Conservation (phyloP, 2,888 invertebrate species). For the Cephus rjabovi region DNA sequence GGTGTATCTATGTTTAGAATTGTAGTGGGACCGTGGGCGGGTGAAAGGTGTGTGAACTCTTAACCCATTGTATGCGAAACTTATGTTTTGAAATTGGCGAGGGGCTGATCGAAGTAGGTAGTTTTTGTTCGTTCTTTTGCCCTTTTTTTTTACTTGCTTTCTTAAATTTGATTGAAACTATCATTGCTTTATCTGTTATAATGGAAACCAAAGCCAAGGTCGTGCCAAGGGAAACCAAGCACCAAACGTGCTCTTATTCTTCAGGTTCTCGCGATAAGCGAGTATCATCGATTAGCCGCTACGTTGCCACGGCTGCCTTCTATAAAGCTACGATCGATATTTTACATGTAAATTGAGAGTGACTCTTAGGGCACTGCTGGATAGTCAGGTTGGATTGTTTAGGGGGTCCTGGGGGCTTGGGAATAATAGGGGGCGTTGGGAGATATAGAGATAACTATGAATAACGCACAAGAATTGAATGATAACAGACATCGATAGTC, state of each 20-base stretch:
- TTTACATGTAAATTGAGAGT: conserved; percentile 19
- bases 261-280: not conserved
- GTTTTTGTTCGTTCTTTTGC: not conserved
- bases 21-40: not conserved
- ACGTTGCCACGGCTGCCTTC: conserved; percentile 54
- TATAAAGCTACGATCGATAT: conserved; percentile 44
- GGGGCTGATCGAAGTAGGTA: not conserved
- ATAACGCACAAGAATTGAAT: not conserved
- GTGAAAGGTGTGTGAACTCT: not conserved
- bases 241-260: conserved; percentile 1
- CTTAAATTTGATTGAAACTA: not conserved
- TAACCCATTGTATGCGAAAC: not conserved
- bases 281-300: conserved; percentile 51
- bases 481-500: not conserved
- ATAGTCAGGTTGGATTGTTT: not conserved
- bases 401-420: not conserved
- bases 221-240: not conserved
- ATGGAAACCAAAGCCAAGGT: not conserved
- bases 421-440: not conserved
- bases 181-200: not conserved
- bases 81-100: not conserved
- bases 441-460: not conserved
- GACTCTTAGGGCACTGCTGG: not conserved
- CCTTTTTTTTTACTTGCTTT: not conserved
- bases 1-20: not conserved